phyloP scores from a whole-genome alignment of 2,888 invertebrate genomes.

The Ceraclea dissimilis region DNA sequence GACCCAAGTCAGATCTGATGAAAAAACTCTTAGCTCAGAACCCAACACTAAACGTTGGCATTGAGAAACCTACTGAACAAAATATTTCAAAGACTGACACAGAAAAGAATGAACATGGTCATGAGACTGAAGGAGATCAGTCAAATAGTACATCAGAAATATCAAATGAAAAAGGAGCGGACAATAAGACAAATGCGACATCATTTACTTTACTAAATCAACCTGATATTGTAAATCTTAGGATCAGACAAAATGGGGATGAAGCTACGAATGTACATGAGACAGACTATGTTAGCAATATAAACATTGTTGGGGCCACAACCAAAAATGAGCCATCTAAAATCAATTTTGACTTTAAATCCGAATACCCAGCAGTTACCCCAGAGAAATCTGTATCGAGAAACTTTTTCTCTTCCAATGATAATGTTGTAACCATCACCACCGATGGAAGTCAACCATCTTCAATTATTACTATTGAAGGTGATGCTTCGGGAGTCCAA shows the following conservation, averaged over 20 bases:
- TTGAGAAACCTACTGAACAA: slow-evolving; percentile 7
- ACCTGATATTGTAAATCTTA: slow-evolving; percentile 47
- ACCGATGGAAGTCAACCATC: slow-evolving; percentile 38
- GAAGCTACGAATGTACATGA: slow-evolving; percentile 23
- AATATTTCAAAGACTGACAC: slow-evolving; percentile 15
- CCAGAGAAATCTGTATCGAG: slow-evolving; percentile 18
- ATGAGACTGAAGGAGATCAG: neutral
- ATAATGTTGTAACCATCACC: slow-evolving; percentile 43
- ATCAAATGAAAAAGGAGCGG: slow-evolving; percentile 29
- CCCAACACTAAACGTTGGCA: slow-evolving; percentile 36
- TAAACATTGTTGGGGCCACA: slow-evolving; percentile 38
- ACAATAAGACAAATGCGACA: slow-evolving; percentile 18
- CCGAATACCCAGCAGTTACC: neutral
- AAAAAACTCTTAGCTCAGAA: slow-evolving; percentile 50
- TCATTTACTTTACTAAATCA: slow-evolving; percentile 33
- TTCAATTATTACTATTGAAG: slow-evolving; percentile 29
- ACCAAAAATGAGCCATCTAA: slow-evolving; percentile 31
- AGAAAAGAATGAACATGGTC: slow-evolving; percentile 14
- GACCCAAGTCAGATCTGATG: slow-evolving; percentile 55
- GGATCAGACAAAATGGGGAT: slow-evolving; percentile 33
- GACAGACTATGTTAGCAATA: slow-evolving; percentile 46
- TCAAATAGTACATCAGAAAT: slow-evolving; percentile 18
- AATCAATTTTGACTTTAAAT: slow-evolving; percentile 23
- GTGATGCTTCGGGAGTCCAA: slow-evolving; percentile 31
- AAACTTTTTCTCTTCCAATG: slow-evolving; percentile 24